These are phyloP conservation scores for Acipenser oxyrinchus DNA, from an alignment of 2,797 vertebrate species.

Conservation along the genomic window DNA sequence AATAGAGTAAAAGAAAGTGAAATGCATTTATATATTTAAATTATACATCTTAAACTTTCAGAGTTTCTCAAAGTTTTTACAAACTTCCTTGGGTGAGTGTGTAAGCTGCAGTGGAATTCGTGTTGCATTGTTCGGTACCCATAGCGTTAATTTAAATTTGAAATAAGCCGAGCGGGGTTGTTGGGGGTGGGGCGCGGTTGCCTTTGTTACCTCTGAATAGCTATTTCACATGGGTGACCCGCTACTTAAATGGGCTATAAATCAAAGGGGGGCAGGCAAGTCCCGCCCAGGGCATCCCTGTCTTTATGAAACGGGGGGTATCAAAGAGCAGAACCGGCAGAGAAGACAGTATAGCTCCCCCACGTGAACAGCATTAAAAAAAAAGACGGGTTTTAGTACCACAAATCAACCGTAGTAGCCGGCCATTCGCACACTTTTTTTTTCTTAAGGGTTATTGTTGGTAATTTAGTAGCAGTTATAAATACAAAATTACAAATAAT, in stretches of 20 bases:
- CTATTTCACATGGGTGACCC: slow-evolving; percentile 45
- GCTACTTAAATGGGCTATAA: slow-evolving; percentile 57
- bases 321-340: slow-evolving; percentile 24
- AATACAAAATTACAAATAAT: no score
- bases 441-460: no score
- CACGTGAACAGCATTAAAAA: slow-evolving; percentile 22
- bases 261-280: slow-evolving; percentile 31
- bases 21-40: no score
- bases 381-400: not conserved
- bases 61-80: no score
- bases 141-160: slow-evolving; percentile 9
- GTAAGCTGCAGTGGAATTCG: not conserved
- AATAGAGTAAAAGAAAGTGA: no score
- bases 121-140: not conserved
- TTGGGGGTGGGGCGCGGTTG: slow-evolving; percentile 42
- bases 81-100: no score
- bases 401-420: not conserved
- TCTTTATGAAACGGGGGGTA: slow-evolving; percentile 33
- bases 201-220: slow-evolving; percentile 49
- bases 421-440: no score
- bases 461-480: no score
- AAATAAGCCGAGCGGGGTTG: slow-evolving; percentile 22
- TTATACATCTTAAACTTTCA: no score
- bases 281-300: slow-evolving; percentile 19
- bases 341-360: slow-evolving; percentile 22